These are phyloP conservation scores for Actinemys pallida DNA, from an alignment of 2,113 vertebrate genomes.

Conservation along the genomic window DNA sequence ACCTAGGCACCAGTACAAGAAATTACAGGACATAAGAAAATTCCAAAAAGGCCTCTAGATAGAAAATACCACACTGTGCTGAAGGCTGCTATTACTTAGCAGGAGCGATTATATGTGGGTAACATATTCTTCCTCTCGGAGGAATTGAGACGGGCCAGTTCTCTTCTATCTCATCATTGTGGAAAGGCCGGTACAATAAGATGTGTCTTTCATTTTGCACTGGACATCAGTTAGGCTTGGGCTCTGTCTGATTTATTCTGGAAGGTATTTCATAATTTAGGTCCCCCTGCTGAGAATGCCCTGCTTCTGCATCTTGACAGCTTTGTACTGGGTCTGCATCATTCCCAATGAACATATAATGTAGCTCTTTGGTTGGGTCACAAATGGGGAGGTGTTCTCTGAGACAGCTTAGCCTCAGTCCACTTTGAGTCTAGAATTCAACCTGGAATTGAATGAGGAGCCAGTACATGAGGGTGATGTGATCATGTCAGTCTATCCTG, in stretches of 20 bases:
- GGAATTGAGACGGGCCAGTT: not conserved
- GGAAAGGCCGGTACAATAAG: not conserved
- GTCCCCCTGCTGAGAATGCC: not conserved
- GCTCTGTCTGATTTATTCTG: not conserved
- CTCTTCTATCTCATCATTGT: not conserved
- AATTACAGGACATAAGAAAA: not conserved
- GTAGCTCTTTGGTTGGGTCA: not conserved
- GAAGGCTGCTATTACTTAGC: not conserved
- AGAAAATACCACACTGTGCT: not conserved
- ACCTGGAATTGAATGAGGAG: not conserved
- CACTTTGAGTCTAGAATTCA: not conserved
- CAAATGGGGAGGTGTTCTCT: not conserved
- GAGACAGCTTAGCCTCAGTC: not conserved
- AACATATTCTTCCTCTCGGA: not conserved
- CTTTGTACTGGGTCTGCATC: not conserved
- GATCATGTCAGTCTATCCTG: not conserved
- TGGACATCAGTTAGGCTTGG: not conserved
- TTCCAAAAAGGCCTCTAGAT: not conserved
- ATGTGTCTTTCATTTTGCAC: not conserved
- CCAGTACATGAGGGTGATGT: not conserved
- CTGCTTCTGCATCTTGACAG: not conserved
- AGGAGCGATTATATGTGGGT: not conserved
- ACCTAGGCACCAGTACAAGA: not conserved
- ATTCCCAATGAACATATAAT: not conserved
- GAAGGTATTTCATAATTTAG: not conserved